phyloP scores from a whole-genome alignment of 2,888 invertebrate genomes.

The Gibbula magus region DNA sequence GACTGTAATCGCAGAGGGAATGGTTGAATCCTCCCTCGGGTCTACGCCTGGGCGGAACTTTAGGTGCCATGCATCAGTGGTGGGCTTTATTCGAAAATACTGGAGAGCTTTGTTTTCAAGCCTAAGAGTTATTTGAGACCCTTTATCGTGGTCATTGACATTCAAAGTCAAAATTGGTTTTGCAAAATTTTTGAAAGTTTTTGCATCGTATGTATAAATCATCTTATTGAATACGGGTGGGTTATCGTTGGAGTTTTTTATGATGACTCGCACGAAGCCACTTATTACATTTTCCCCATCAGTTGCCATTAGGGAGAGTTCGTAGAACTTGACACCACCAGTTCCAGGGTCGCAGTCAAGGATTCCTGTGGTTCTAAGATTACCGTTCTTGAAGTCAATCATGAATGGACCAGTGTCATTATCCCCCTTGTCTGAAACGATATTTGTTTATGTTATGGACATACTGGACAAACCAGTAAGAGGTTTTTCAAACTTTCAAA shows the following conservation, averaged over 20 bases:
- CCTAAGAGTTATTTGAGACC: not conserved
- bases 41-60: not conserved
- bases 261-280: not conserved
- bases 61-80: not conserved
- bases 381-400: not conserved
- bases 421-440: not conserved
- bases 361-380: not conserved
- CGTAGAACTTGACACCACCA: not conserved
- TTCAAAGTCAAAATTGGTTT: not conserved
- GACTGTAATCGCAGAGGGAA: not conserved
- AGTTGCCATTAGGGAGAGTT: not conserved
- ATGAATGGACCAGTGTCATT: not conserved
- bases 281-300: not conserved
- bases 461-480: no score
- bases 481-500: no score
- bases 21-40: not conserved
- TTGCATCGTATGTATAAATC: not conserved
- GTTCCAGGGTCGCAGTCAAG: not conserved
- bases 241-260: not conserved
- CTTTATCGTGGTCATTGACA: not conserved
- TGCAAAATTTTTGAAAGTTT: conserved; percentile 1
- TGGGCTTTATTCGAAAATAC: not conserved
- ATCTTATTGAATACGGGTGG: not conserved
- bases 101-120: not conserved
- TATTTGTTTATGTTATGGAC: not conserved